phyloP scores from a whole-genome alignment of 1,140 invertebrate genomes.

The Formica exsecta region DNA sequence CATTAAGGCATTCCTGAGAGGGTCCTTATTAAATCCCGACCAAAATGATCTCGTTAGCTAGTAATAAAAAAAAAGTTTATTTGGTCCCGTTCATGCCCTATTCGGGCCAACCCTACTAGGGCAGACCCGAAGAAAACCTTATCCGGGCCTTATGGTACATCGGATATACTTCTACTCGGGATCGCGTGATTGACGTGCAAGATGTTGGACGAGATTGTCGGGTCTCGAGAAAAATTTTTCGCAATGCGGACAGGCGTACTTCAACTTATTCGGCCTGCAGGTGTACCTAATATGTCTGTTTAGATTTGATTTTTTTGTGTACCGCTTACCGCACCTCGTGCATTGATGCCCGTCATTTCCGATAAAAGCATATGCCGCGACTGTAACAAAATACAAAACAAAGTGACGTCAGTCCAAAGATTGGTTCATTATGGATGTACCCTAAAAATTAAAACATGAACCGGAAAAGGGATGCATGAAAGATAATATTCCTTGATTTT shows the following conservation, averaged over 20 bases:
- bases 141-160: no score
- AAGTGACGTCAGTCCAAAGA: conserved; percentile 73
- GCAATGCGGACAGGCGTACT: conserved; percentile 78
- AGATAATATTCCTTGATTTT: neutral
- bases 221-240: conserved; percentile 78
- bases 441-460: neutral
- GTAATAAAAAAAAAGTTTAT: no score
- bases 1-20: no score
- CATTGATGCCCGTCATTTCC: conserved; percentile 73
- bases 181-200: no score
- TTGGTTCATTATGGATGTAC: neutral
- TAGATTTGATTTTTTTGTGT: conserved; percentile 79
- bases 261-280: conserved; percentile 81
- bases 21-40: no score
- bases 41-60: no score
- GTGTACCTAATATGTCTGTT: conserved; percentile 81
- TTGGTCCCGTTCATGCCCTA: no score
- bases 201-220: conserved; percentile 79
- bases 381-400: conserved; percentile 80
- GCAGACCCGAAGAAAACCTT: no score
- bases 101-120: no score
- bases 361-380: conserved; percentile 59
- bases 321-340: conserved; percentile 78
- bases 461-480: neutral
- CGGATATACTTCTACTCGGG: no score